These are phyloP conservation scores for Galaxias olidus DNA, from an alignment of 2,797 vertebrate species.

Conservation along the genomic window DNA sequence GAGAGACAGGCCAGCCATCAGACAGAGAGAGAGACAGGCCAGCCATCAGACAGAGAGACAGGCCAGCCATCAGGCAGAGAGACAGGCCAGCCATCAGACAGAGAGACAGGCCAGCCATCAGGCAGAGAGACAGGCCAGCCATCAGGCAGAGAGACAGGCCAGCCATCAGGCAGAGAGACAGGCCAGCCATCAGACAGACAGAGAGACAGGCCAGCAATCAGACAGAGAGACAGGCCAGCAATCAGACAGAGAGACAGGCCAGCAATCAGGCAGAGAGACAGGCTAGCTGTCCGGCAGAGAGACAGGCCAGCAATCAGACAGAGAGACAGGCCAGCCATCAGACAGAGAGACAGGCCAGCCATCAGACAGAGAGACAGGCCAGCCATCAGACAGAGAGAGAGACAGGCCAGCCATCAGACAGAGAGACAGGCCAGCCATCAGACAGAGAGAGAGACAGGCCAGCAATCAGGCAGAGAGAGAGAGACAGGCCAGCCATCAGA, in stretches of 20 bases:
- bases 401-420: background rate
- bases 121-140: background rate
- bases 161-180: background rate
- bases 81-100: too few species aligned
- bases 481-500: background rate
- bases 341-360: background rate
- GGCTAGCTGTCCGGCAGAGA: too few species aligned
- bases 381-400: background rate
- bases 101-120: background rate
- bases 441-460: background rate
- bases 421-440: constrained; percentile 1
- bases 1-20: background rate
- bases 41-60: background rate
- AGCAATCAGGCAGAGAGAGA: background rate
- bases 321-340: constrained; percentile 1
- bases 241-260: too few species aligned
- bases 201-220: background rate
- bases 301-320: background rate
- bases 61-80: background rate
- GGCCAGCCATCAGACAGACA: background rate
- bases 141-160: background rate
- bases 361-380: too few species aligned
- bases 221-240: background rate
- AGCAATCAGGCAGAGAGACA: background rate
- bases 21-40: background rate